phyloP scores from a whole-genome alignment of 2,888 invertebrate species.

The Euphydryas editha region DNA sequence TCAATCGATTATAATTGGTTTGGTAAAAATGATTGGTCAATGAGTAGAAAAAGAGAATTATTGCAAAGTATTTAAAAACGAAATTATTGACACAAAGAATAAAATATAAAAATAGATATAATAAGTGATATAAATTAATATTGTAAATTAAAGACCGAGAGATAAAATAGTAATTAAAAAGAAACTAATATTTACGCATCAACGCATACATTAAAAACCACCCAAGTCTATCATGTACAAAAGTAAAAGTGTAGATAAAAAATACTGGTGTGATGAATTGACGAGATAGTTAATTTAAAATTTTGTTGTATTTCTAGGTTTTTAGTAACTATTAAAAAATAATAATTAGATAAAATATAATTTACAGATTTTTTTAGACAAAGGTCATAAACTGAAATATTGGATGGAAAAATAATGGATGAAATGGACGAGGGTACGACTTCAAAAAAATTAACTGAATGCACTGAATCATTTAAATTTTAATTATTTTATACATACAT shows the following conservation, averaged over 20 bases:
- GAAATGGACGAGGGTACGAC: too few species aligned
- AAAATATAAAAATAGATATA: too few species aligned
- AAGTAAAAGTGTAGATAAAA: slow-evolving; percentile 29
- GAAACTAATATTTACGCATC: slow-evolving; percentile 32
- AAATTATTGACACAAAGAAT: neutral
- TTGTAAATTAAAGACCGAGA: slow-evolving; percentile 16
- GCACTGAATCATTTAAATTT: too few species aligned
- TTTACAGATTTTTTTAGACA: too few species aligned
- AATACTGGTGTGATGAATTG: neutral
- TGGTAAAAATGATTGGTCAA: slow-evolving; percentile 13
- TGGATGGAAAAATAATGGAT: too few species aligned
- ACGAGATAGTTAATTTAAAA: neutral
- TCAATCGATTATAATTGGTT: slow-evolving; percentile 41
- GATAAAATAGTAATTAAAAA: slow-evolving; percentile 30
- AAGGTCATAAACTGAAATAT: too few species aligned
- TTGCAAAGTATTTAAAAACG: neutral
- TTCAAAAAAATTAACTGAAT: too few species aligned
- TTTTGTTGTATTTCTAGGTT: too few species aligned
- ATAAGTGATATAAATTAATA: neutral
- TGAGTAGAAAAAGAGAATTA: neutral
- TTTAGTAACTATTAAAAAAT: too few species aligned
- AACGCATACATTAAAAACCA: slow-evolving; percentile 25
- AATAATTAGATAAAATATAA: too few species aligned
- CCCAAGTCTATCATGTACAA: slow-evolving; percentile 26
- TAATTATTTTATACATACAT: too few species aligned